Base-by-base conservation (phyloP, 2,888 invertebrate genomes). In the Cenopis cana region DNA sequence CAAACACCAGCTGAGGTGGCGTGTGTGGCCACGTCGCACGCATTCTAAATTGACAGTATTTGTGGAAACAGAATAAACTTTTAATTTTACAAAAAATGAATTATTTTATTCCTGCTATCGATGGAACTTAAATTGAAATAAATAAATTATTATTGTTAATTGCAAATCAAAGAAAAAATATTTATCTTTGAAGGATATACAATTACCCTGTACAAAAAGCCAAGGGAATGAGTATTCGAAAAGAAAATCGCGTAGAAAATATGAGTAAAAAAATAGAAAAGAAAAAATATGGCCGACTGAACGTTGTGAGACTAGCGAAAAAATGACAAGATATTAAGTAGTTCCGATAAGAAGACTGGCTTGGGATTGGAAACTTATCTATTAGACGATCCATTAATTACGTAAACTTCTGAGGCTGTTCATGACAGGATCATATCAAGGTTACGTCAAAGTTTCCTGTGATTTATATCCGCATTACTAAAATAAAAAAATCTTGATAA, bases 371-470 rank as follows among this genome's bases (percentile, higher is more conserved):
- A 38, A 20, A 46, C 33, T 61, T 62, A 49, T 12, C 18, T n/a
- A 10, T 14, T 20, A 69, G 55, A 50, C 62, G 14, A 18, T 8
- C 56, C 62, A 69, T 69, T 62, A 69, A 69, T 69, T 56, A 62
- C 69, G 49, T 10, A 10, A 24, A 49, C 20, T 62, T 56, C 10
- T 38, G 62, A 56, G 17, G n/a, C 62, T 56, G 69, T 12, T 24
- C 10, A 17, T 69, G 62, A 55, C 56, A 50, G 20, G 33, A 36
- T 11, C 17, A 38, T 56, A 38, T 62, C 61, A 64, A 69, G 62
- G 62, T 56, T 49, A 60, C 14, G 62, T 38, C 50, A 38, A 56
- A 69, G 56, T 69, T 56, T 55, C 24, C 1, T 56, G 61, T 52
- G 50, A 61, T 61, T 61, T 61, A 61, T 61, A 61, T 60, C 46